Evolutionary conservation across 2,113 vertebrate genomes (phyloP).

Genomic region (Caretta caretta): DNA sequence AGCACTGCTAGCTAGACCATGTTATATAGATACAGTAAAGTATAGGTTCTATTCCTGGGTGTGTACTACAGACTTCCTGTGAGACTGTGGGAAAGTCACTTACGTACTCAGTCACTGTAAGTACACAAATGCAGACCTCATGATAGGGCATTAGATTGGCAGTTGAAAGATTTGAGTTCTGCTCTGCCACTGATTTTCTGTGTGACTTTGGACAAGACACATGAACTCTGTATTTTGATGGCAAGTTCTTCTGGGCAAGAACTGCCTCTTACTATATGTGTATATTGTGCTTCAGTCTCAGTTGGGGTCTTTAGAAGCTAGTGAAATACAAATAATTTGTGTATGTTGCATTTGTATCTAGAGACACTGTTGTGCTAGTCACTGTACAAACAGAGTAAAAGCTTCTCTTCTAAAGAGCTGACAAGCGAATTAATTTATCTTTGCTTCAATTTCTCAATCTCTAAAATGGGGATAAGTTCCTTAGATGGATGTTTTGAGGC

Average conservation of each 20-base stretch:
- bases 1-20: background rate
- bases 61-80: fast-evolving
- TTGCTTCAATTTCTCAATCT: background rate
- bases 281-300: background rate
- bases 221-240: background rate
- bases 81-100: fast-evolving
- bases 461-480: background rate
- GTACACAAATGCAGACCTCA: fast-evolving
- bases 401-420: background rate
- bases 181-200: background rate
- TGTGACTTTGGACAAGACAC: background rate
- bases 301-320: background rate
- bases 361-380: background rate
- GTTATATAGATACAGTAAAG: background rate
- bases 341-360: background rate
- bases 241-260: background rate
- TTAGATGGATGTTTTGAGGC: background rate
- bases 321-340: background rate
- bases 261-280: background rate
- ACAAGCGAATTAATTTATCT: background rate
- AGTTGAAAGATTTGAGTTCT: background rate
- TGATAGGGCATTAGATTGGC: fast-evolving
- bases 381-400: background rate
- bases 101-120: background rate
- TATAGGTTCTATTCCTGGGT: background rate